A percentile compares a stretch with the other conserved stretches of the same genome.
Evolutionary conservation across 2,888 invertebrate genomes (phyloP).

Genomic region (Hypena proboscidalis): DNA sequence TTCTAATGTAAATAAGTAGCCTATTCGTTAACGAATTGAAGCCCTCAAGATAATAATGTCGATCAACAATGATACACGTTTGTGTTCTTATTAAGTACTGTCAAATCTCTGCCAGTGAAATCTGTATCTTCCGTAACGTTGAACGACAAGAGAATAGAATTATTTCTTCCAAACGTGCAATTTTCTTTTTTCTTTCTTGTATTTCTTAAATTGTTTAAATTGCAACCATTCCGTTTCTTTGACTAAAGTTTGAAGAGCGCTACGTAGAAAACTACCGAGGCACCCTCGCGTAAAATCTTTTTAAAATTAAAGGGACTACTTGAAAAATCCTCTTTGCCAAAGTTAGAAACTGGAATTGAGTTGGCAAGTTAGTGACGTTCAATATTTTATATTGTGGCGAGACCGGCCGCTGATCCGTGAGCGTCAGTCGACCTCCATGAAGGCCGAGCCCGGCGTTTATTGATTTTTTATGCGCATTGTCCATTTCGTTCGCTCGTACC

Average conservation of each 20-base stretch:
- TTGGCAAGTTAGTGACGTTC: slow-evolving; percentile 37
- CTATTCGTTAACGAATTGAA: too few species aligned
- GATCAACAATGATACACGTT: too few species aligned
- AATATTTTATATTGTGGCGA: slow-evolving; percentile 46
- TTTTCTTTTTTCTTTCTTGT: slow-evolving; percentile 5
- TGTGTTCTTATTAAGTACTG: too few species aligned
- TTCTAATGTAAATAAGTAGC: too few species aligned
- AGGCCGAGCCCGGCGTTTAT: slow-evolving; percentile 81
- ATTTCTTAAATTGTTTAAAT: slow-evolving; percentile 23
- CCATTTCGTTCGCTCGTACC: slow-evolving; percentile 67
- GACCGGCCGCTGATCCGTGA: slow-evolving; percentile 52
- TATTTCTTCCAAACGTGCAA: too few species aligned
- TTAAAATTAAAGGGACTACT: slow-evolving; percentile 38
- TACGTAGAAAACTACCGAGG: slow-evolving; percentile 18
- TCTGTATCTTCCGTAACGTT: too few species aligned
- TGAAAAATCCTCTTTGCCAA: slow-evolving; percentile 31
- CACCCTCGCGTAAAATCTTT: slow-evolving; percentile 21
- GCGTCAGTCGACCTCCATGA: slow-evolving; percentile 75
- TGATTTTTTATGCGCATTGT: slow-evolving; percentile 84
- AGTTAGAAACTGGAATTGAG: slow-evolving; percentile 39
- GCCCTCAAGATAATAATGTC: too few species aligned
- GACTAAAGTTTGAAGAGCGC: slow-evolving; percentile 26
- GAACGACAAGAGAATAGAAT: too few species aligned
- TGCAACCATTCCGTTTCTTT: slow-evolving; percentile 21
- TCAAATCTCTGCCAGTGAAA: too few species aligned